A percentile compares a stretch with the other conserved stretches of the same genome.
These are phyloP conservation scores for Lampris incognitus DNA, from an alignment of 2,113 vertebrate genomes.

Conservation along the genomic window DNA sequence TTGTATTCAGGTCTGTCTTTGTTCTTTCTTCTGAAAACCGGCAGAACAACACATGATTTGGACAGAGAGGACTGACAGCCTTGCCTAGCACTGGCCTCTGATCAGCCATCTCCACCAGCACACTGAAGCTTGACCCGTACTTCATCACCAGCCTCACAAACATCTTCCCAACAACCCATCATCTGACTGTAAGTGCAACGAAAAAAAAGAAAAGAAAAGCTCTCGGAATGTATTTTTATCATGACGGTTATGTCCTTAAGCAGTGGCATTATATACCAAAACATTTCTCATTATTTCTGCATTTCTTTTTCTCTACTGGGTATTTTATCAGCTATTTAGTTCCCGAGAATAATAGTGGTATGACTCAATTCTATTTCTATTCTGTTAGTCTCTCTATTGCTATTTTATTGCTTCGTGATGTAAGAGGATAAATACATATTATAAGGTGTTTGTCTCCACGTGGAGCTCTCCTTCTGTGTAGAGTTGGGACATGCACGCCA, in stretches of 20 bases:
- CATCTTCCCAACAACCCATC: conserved; percentile 91
- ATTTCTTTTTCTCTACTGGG: background rate
- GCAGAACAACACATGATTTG: conserved; percentile 86
- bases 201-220: background rate
- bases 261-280: background rate
- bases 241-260: background rate
- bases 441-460: background rate
- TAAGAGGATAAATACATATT: background rate
- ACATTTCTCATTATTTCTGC: conserved; percentile 4
- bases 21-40: conserved; percentile 65
- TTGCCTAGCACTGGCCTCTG: conserved; percentile 91
- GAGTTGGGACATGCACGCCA: background rate
- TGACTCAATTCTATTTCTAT: background rate
- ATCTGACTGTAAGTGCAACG: conserved; percentile 94
- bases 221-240: background rate
- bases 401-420: background rate
- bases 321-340: background rate
- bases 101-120: conserved; percentile 90
- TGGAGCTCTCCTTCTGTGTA: background rate
- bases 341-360: background rate
- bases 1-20: conserved; percentile 78
- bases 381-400: background rate
- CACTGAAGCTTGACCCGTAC: conserved; percentile 90
- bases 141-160: conserved; percentile 90
- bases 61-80: conserved; percentile 95